Base-by-base conservation (phyloP, 2,113 vertebrate species). In the Camelus dromedarius region DNA sequence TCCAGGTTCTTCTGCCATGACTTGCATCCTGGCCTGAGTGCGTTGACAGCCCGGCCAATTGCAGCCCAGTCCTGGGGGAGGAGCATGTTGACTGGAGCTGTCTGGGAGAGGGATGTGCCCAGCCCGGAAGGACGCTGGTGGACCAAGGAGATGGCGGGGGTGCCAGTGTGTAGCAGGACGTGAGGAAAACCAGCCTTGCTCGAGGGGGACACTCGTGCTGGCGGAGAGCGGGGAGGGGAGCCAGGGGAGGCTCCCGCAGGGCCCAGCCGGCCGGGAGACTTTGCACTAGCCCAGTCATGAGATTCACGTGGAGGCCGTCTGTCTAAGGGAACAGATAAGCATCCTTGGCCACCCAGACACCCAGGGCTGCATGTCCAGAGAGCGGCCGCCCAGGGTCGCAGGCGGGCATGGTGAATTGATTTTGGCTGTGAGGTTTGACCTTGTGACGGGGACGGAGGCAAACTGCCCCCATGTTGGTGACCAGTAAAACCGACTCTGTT, bases 301-400 rank as follows among this genome's bases (percentile, higher is more conserved):
- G 19, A 8, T 26, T 8, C 16, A n/a, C 0, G 22, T 20, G 85
- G n/a, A 20, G n/a, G 30, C 50, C 0, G 1, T 20, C 54, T 52
- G 62, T 42, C 62, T 6, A 10, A 26, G 30, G 46, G 70, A n/a
- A 24, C 11, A 3, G 1, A 7, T 19, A 35, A 30, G 56, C 52
- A 42, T 14, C 30, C 20, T 76, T 18, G 60, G 52, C 26, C 6
- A 0, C 42, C 52, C 2, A 0, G 54, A 11, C 0, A 1, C 5
- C 22, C 4, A 4, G 35, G 28, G 28, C 77, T 46, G n/a, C 26
- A 3, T 0, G 10, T 88, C 24, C 66, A 67, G 42, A 30, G 58
- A 8, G 72, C 6, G 22, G 35, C 42, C 5, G 0, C 58, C n/a
- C 4, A 5, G 73, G 54, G 16, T 56, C 9, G 0, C 32, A 2